Conservation (phyloP, 2,888 invertebrate genomes). For the Isoperla grammatica region DNA sequence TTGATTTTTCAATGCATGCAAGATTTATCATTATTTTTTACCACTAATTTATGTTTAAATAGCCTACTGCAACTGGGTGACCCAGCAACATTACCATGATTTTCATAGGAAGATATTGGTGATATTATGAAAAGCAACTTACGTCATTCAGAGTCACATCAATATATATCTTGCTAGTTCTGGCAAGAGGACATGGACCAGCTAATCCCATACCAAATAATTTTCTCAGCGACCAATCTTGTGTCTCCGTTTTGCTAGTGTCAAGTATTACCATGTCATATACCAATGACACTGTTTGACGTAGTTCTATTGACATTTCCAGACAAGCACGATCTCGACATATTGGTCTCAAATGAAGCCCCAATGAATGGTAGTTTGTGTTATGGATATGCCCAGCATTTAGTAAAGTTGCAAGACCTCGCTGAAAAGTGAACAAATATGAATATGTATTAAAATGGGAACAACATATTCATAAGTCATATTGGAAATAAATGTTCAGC, state of each 20-base stretch:
- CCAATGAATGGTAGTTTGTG: slow-evolving; percentile 87
- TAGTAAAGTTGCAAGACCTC: slow-evolving; percentile 79
- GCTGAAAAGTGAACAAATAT: too few species aligned
- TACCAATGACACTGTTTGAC: slow-evolving; percentile 80
- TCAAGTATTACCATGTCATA: slow-evolving; percentile 68
- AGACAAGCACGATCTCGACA: slow-evolving; percentile 59
- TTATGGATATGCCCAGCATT: slow-evolving; percentile 90
- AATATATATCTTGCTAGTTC: slow-evolving; percentile 71
- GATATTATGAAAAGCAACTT: too few species aligned
- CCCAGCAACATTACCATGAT: too few species aligned
- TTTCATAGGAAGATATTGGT: too few species aligned
- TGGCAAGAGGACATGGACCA: slow-evolving; percentile 75
- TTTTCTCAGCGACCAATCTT: slow-evolving; percentile 81
- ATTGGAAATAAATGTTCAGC: background rate
- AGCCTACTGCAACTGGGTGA: too few species aligned
- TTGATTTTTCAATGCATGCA: too few species aligned
- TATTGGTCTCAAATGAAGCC: slow-evolving; percentile 74
- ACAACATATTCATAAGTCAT: background rate
- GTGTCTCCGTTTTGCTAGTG: slow-evolving; percentile 44
- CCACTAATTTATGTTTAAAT: too few species aligned
- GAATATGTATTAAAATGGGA: slow-evolving; percentile 29
- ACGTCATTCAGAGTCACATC: slow-evolving; percentile 53
- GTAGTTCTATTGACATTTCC: slow-evolving; percentile 67
- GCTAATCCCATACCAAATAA: slow-evolving; percentile 82
- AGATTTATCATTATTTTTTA: too few species aligned